Percentiles rank a stretch among this genome's conserved stretches.
These are phyloP conservation scores for Grallaria varia DNA, from an alignment of 2,113 vertebrate genomes.

Conservation along the genomic window DNA sequence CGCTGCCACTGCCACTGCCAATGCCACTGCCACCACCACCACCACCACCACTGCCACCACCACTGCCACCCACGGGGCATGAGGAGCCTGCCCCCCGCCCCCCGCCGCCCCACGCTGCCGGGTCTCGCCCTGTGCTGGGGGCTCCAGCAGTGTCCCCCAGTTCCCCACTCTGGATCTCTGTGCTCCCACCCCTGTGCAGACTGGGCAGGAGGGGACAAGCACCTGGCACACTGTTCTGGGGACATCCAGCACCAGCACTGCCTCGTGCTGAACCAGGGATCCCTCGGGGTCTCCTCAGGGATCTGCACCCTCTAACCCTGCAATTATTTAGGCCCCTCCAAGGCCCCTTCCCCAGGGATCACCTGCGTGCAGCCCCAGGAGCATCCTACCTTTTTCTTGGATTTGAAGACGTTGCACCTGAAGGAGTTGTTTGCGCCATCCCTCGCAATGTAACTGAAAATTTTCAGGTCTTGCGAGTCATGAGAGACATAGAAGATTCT, in stretches of 20 bases:
- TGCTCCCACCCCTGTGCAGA: accelerated
- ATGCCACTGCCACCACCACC: too few relatives aligned
- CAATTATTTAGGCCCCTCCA: background rate
- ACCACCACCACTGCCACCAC: background rate
- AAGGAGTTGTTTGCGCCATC: slow-evolving; percentile 82
- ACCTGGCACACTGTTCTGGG: accelerated
- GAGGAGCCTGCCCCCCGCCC: background rate
- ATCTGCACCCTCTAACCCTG: background rate
- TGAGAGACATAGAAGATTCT: slow-evolving; percentile 89
- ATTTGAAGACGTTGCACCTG: slow-evolving; percentile 88
- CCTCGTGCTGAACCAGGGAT: too few relatives aligned
- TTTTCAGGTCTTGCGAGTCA: slow-evolving; percentile 86
- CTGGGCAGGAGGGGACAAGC: background rate
- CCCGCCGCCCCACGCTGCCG: background rate
- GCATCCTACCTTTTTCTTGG: slow-evolving; percentile 84
- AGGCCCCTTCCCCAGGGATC: accelerated
- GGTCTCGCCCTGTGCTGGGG: accelerated
- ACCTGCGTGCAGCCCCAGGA: accelerated
- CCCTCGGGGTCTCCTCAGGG: background rate
- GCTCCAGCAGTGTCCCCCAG: accelerated
- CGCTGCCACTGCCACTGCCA: too few relatives aligned
- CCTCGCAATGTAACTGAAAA: slow-evolving; percentile 85
- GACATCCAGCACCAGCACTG: accelerated
- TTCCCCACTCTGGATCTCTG: accelerated
- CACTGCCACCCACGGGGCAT: accelerated